phyloP scores from a whole-genome alignment of 2,888 invertebrate genomes.

The Cephus pygmeus region DNA sequence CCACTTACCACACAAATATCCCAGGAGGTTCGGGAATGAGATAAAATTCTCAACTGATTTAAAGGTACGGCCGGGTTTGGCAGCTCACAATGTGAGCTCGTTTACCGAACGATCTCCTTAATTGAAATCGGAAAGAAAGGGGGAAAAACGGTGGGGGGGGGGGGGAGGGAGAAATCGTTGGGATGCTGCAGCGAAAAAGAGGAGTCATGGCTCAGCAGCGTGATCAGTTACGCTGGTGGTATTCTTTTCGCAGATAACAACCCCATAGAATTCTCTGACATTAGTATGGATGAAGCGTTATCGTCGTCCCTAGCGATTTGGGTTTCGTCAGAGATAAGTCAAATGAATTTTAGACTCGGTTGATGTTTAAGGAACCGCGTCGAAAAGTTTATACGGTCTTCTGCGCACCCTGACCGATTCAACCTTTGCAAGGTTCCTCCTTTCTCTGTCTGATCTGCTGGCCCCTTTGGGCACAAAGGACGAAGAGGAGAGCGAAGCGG shows the following conservation, averaged over 20 bases:
- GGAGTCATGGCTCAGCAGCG: conserved; percentile 24
- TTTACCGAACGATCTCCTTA: conserved; percentile 18
- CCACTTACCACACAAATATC: too few species aligned
- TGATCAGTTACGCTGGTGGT: conserved; percentile 33
- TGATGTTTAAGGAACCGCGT: conserved; percentile 1
- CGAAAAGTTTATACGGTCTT: too few species aligned
- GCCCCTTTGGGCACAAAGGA: too few species aligned
- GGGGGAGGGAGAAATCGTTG: conserved; percentile 10
- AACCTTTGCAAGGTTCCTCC: too few species aligned
- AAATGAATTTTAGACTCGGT: conserved; percentile 36
- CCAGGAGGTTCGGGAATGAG: too few species aligned
- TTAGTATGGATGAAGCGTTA: conserved; percentile 46
- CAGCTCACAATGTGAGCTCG: too few species aligned
- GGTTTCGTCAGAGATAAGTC: conserved; percentile 39
- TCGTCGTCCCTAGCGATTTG: conserved; percentile 18
- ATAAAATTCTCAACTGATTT: too few species aligned
- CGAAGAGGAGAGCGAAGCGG: too few species aligned
- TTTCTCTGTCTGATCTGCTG: too few species aligned
- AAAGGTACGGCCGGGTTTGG: too few species aligned
- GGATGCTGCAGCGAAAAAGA: conserved; percentile 20
- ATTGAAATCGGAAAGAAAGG: conserved; percentile 39
- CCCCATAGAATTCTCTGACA: conserved; percentile 27
- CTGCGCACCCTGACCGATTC: too few species aligned
- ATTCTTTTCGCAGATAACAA: conserved; percentile 32
- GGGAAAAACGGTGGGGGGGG: background rate